Base-by-base conservation (phyloP, 2,888 invertebrate species). In the Drosophila ochracea region DNA sequence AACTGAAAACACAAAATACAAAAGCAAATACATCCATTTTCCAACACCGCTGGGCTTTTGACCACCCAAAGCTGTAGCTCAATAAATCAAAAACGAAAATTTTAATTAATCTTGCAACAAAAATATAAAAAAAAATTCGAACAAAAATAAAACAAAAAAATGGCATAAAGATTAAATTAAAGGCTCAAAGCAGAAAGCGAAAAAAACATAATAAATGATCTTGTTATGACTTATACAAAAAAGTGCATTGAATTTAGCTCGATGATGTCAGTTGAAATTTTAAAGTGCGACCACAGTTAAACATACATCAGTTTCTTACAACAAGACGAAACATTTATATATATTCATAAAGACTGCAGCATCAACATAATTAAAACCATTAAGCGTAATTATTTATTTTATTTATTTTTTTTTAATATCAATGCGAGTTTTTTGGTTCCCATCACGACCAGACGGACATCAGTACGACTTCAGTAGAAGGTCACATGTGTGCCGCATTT, bases 61-160 rank as follows among this genome's bases (percentile, higher is more conserved):
- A 53, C 72, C 67, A 72, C 68, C 71, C 73, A 70, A 80, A 74
- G 52, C 21, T 73, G 25, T 68, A 37, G 66, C 58, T 58, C 54
- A 80, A 85, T 85, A 82, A 86, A 85, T 85, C 84, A 85, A 68
- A 82, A 74, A 28, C 30, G 59, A 84, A 82, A 72, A 76, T 69
- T 67, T 71, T 83, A 82, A 85, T 85, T 83, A 85, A 82, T 80
- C 82, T 78, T 73, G 50, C 67, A 69, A 54, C 41, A 67, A 50
- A 57, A 52, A 78, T 25, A 63, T 11, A 53, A 57, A 47, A 2
- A 2, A 43, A 31, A 65, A 59, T 49, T 58, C 57, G 7, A 49
- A 68, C 37, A 66, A 71, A 55, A 37, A 35, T n/a, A 60, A 37
- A 57, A 33, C 39, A 53, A 49, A 68, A 39, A 64, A 76, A 70